Evolutionary conservation across 2,888 invertebrate genomes (phyloP).

Genomic region (Polia nebulosa): DNA sequence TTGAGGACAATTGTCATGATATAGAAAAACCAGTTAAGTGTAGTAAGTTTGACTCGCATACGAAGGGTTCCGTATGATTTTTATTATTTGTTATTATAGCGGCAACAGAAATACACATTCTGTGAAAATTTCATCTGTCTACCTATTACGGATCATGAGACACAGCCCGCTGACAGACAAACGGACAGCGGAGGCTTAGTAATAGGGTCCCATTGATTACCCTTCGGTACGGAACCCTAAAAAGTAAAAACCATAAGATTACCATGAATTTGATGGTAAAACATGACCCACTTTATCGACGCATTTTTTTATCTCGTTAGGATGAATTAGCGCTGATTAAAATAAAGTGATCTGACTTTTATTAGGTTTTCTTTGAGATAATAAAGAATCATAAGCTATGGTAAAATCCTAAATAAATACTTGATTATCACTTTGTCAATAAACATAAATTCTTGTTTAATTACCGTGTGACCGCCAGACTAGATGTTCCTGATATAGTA

Average conservation of each 20-base stretch:
- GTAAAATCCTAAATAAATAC: constrained; percentile 23
- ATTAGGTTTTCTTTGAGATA: neutral
- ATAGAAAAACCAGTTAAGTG: no score
- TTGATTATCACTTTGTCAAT: constrained; percentile 18
- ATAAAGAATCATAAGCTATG: neutral
- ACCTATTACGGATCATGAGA: no score
- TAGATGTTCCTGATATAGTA: neutral
- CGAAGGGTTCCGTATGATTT: no score
- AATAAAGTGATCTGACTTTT: constrained; percentile 7
- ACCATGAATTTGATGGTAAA: constrained; percentile 21
- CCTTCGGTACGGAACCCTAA: no score
- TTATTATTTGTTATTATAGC: no score
- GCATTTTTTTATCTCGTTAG: constrained; percentile 11
- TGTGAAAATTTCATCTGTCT: no score
- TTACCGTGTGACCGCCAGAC: constrained; percentile 5
- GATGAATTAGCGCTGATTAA: neutral
- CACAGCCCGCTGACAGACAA: no score
- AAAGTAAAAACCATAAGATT: neutral
- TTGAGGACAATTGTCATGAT: neutral
- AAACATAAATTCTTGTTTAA: neutral
- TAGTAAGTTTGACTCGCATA: no score
- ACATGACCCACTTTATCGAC: constrained; percentile 7
- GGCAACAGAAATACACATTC: no score
- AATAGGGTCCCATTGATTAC: no score
- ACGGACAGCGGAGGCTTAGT: no score